Conservation (phyloP, 2,797 vertebrate species). For the Phrynocephalus forsythii region DNA sequence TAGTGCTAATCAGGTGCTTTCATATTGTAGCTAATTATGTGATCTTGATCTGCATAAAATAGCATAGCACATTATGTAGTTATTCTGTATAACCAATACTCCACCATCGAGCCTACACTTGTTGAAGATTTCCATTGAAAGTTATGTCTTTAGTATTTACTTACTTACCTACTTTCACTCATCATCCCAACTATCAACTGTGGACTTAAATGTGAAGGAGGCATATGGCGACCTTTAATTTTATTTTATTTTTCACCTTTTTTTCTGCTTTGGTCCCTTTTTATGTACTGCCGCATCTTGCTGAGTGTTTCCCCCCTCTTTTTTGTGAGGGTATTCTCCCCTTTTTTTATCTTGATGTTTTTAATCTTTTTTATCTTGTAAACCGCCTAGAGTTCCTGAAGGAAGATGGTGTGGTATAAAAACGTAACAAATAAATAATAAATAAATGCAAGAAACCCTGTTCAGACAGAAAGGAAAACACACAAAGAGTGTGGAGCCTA, state of each 20-base stretch:
- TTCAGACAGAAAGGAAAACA: not conserved
- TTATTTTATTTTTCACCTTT: too few species aligned
- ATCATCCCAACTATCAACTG: not conserved
- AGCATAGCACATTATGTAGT: not conserved
- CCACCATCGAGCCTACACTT: not conserved
- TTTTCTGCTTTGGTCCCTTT: too few species aligned
- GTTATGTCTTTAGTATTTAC: not conserved
- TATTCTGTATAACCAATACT: not conserved
- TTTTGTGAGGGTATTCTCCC: too few species aligned
- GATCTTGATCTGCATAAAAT: not conserved
- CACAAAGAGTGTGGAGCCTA: not conserved
- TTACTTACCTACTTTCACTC: not conserved
- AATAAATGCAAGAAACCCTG: not conserved
- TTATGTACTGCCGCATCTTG: too few species aligned
- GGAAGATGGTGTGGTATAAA: too few species aligned
- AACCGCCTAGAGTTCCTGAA: too few species aligned
- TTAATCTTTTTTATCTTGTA: too few species aligned
- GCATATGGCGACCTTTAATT: too few species aligned
- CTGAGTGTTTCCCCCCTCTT: too few species aligned
- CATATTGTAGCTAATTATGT: slow-evolving; percentile 22
- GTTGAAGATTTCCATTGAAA: slow-evolving; percentile 10
- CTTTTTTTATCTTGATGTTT: too few species aligned
- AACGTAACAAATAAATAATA: too few species aligned
- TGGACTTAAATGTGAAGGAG: not conserved
- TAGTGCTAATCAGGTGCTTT: slow-evolving; percentile 28